Evolutionary conservation across 2,113 vertebrate genomes (phyloP).

Genomic region (Alexandromys fortis): DNA sequence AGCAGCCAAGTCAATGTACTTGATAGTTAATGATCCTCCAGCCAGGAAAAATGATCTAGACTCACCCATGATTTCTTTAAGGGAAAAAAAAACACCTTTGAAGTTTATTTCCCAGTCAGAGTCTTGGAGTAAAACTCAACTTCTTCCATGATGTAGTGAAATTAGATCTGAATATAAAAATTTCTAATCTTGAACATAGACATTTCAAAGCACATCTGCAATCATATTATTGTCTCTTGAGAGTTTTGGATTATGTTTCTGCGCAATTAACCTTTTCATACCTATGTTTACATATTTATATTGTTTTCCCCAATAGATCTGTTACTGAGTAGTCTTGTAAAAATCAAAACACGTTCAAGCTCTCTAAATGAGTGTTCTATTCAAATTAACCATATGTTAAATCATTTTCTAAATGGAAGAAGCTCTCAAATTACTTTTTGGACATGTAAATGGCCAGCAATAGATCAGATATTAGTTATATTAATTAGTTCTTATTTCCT

Average conservation of each 20-base stretch:
- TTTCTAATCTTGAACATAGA: constrained; percentile 29
- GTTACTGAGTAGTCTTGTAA: constrained; percentile 5
- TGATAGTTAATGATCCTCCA: neutral
- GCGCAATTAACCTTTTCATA: constrained; percentile 36
- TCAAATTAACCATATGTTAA: constrained; percentile 44
- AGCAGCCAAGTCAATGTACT: neutral
- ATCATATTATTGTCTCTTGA: constrained; percentile 19
- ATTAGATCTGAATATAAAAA: neutral
- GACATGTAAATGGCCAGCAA: neutral
- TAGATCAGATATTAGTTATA: neutral
- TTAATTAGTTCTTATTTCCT: constrained; percentile 37
- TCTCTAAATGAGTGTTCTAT: constrained; percentile 8
- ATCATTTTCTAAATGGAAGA: constrained; percentile 41
- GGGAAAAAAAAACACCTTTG: neutral
- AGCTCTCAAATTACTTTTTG: constrained; percentile 14
- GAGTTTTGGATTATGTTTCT: neutral
- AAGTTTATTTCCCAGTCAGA: neutral
- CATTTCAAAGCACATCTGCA: constrained; percentile 9
- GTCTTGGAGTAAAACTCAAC: neutral
- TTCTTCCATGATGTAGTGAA: neutral
- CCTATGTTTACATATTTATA: neutral
- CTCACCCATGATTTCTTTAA: neutral
- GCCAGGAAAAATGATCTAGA: neutral
- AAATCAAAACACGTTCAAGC: constrained; percentile 38
- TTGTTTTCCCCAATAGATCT: constrained; percentile 27